These are phyloP conservation scores for Aphodius sticticus DNA, from an alignment of 2,888 invertebrate genomes.

Conservation along the genomic window DNA sequence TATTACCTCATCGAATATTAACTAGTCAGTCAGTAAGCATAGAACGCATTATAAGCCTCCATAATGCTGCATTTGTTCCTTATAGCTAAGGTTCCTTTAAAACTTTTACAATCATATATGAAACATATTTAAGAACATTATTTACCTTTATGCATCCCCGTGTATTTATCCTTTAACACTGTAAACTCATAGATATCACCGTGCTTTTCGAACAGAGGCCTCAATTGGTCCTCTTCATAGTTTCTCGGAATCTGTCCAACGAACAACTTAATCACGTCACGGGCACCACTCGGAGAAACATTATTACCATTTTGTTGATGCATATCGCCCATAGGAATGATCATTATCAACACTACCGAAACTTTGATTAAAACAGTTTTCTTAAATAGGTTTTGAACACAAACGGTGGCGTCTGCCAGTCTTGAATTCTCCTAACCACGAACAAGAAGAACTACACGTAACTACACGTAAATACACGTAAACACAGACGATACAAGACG, in stretches of 20 bases:
- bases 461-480: constrained; percentile 12
- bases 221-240: constrained; percentile 84
- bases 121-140: too few species aligned
- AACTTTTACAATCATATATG: too few species aligned
- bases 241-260: constrained; percentile 93
- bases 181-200: constrained; percentile 95
- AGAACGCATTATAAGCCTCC: too few species aligned
- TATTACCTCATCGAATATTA: too few species aligned
- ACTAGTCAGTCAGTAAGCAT: too few species aligned
- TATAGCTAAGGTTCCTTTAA: too few species aligned
- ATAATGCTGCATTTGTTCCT: too few species aligned
- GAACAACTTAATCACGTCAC: constrained; percentile 81
- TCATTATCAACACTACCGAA: constrained; percentile 7
- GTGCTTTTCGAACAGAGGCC: constrained; percentile 92
- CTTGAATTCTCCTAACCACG: constrained; percentile 35
- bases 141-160: constrained; percentile 93
- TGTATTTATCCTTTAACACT: constrained; percentile 93
- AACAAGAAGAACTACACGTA: constrained; percentile 31
- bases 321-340: not conserved
- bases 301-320: constrained; percentile 17
- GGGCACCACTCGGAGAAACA: constrained; percentile 44
- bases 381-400: constrained; percentile 43
- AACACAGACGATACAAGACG: not conserved
- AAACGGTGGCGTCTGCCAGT: constrained; percentile 40
- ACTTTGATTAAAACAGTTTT: constrained; percentile 1